phyloP scores from a whole-genome alignment of 1,140 invertebrate genomes.

The Hypsibius dujardini region DNA sequence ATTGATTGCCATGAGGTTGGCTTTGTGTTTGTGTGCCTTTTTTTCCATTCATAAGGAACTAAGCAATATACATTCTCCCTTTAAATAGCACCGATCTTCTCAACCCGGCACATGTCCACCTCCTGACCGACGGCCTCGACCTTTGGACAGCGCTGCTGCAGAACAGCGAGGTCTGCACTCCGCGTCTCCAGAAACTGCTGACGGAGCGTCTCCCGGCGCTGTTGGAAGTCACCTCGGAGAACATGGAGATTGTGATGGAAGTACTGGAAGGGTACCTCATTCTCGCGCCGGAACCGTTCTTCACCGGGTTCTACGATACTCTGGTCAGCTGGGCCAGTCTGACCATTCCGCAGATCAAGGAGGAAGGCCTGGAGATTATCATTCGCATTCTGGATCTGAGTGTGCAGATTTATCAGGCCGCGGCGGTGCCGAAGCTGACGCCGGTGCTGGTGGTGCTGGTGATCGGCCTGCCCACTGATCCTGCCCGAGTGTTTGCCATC shows the following conservation, averaged over 20 bases:
- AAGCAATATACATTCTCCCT: too few relatives aligned
- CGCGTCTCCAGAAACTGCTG: neutral
- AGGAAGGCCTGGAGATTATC: slow-evolving; percentile 6
- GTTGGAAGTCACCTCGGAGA: slow-evolving; percentile 7
- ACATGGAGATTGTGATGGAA: neutral
- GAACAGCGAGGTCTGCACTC: neutral
- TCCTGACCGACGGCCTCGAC: neutral
- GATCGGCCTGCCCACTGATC: neutral
- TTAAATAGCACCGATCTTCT: neutral
- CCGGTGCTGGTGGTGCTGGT: slow-evolving; percentile 1
- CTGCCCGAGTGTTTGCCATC: neutral
- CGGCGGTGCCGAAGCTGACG: neutral
- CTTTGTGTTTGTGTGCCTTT: too few relatives aligned
- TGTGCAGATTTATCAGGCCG: neutral
- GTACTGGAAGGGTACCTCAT: neutral
- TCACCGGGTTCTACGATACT: neutral
- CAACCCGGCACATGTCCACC: neutral
- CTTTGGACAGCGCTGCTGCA: neutral
- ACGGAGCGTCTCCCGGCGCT: neutral
- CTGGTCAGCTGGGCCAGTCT: neutral
- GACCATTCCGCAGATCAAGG: neutral
- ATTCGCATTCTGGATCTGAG: neutral
- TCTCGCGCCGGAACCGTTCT: neutral
- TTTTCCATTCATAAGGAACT: too few relatives aligned
- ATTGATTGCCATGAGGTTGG: neutral